Conservation (phyloP, 2,113 vertebrate species). For the Oreotrochilus melanogaster region DNA sequence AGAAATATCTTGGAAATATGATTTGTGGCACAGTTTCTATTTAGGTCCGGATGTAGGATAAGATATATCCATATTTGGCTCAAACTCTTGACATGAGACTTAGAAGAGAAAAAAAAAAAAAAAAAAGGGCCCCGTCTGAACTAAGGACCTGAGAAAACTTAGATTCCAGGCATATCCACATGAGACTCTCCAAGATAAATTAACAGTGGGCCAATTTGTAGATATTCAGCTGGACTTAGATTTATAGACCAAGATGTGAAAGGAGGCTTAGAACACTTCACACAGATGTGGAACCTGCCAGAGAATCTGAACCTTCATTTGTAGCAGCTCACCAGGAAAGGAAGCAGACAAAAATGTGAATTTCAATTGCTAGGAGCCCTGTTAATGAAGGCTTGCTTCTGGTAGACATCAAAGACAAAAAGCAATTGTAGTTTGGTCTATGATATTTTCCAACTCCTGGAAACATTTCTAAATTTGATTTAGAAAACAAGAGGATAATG, state of each 20-base stretch:
- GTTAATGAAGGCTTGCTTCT: neutral
- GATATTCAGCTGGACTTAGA: neutral
- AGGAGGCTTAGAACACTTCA: neutral
- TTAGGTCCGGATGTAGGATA: neutral
- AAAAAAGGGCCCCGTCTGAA: neutral
- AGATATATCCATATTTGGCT: conserved; percentile 37
- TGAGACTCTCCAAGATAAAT: conserved; percentile 38
- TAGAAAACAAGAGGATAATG: neutral
- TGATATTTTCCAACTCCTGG: neutral
- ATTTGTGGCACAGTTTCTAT: conserved; percentile 10
- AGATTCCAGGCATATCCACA: conserved; percentile 9
- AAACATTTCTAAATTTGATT: neutral
- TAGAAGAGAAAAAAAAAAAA: neutral
- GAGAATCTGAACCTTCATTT: neutral
- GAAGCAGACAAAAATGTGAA: conserved; percentile 4
- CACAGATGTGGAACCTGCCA: conserved; percentile 26
- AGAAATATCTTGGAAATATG: neutral
- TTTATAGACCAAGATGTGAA: conserved; percentile 10
- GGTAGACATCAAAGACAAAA: conserved; percentile 28
- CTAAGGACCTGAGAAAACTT: conserved; percentile 45
- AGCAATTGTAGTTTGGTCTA: neutral
- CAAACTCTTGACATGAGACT: neutral
- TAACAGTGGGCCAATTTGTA: neutral
- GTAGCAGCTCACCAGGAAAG: neutral
- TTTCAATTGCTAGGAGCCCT: conserved; percentile 9